phyloP scores from a whole-genome alignment of 92 coral and sea anemone species.

The Isaurus tuberculatus region DNA sequence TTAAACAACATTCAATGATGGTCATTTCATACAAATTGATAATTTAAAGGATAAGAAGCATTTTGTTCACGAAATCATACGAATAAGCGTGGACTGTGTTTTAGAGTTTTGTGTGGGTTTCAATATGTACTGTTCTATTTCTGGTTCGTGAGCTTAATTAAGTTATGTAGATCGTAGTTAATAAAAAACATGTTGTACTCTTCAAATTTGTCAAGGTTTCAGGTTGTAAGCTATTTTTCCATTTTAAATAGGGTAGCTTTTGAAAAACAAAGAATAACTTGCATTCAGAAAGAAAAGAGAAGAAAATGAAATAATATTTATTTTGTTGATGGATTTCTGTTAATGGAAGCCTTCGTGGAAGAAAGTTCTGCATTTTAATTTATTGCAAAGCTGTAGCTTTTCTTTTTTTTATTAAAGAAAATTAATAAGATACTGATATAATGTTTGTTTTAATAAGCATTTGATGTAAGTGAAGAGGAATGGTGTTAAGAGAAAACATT shows the following conservation, averaged over 20 bases:
- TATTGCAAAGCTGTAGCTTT: neutral
- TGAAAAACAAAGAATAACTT: neutral
- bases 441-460: neutral
- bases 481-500: neutral
- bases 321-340: neutral
- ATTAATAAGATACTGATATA: neutral
- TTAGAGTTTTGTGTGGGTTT: neutral
- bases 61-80: neutral
- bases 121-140: neutral
- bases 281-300: neutral
- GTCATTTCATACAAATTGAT: neutral
- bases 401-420: neutral
- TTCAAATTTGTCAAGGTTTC: too few relatives aligned
- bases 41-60: neutral
- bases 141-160: neutral
- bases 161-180: neutral
- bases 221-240: neutral
- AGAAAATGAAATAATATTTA: neutral
- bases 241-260: neutral
- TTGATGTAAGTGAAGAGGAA: neutral
- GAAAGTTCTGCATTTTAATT: neutral
- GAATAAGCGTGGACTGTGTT: neutral
- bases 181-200: too few relatives aligned
- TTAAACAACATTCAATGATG: neutral
- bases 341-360: neutral